Percentiles rank a stretch among this genome's conserved stretches.
These are phyloP conservation scores for Phoenoteleia sp. DNA, from an alignment of 2,888 invertebrate species.

Conservation along the genomic window DNA sequence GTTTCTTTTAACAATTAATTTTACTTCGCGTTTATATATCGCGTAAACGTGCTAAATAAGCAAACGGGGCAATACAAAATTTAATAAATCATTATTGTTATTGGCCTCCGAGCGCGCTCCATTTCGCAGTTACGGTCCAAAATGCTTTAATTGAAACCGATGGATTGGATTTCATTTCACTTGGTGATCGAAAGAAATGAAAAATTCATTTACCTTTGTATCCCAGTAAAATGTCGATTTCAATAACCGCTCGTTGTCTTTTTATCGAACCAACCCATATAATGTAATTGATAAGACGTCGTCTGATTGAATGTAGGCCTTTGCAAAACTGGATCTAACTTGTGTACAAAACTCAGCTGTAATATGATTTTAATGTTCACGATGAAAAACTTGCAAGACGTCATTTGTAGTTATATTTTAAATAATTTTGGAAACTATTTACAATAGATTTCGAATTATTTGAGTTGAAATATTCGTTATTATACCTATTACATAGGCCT, in stretches of 20 bases:
- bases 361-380: neutral
- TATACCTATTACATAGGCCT: neutral
- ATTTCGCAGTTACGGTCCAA: too few relatives aligned
- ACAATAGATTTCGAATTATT: neutral
- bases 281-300: constrained; percentile 24
- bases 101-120: neutral
- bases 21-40: neutral
- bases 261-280: constrained; percentile 59
- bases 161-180: constrained; percentile 32
- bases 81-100: constrained; percentile 9
- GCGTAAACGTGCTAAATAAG: neutral
- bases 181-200: constrained; percentile 12
- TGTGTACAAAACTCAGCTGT: constrained; percentile 14
- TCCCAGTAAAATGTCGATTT: constrained; percentile 13
- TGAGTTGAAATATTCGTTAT: neutral
- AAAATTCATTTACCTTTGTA: constrained; percentile 7
- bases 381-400: neutral
- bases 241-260: constrained; percentile 44
- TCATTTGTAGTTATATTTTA: neutral
- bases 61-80: neutral
- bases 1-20: neutral
- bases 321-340: constrained; percentile 33
- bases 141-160: constrained; percentile 9
- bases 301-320: constrained; percentile 43
- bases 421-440: neutral